phyloP scores from a whole-genome alignment of 2,113 vertebrate species.

The Hyperopisus bebe region DNA sequence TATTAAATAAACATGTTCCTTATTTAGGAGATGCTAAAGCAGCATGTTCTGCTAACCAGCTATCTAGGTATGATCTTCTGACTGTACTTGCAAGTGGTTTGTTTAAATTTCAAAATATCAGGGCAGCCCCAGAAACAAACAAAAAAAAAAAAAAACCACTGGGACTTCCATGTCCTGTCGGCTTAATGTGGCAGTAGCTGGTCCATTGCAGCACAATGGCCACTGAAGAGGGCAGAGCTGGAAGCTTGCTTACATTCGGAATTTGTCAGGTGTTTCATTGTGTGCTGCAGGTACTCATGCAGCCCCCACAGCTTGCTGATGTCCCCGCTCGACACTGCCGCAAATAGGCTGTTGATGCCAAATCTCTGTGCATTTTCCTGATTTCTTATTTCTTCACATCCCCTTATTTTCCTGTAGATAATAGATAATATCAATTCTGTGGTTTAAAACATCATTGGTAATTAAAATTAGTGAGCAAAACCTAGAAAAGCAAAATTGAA shows the following conservation, averaged over 20 bases:
- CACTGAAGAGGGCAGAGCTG: background rate
- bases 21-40: background rate
- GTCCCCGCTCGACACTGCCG: constrained; percentile 73
- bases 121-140: background rate
- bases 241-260: constrained; percentile 24
- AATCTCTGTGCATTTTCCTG: constrained; percentile 36
- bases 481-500: background rate
- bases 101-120: background rate
- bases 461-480: background rate
- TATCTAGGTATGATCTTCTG: background rate
- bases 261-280: constrained; percentile 74
- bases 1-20: background rate
- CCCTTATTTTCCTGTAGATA: constrained; percentile 40
- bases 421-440: background rate
- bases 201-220: background rate
- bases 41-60: background rate
- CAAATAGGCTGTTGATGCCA: constrained; percentile 63
- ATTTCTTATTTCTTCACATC: constrained; percentile 42
- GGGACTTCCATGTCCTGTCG: background rate
- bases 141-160: background rate
- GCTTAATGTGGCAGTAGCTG: background rate
- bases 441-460: background rate
- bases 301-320: constrained; percentile 67
- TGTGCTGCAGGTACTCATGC: constrained; percentile 66
- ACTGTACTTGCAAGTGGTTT: background rate